Percentiles rank a stretch among this genome's conserved stretches.
Evolutionary conservation across 2,797 vertebrate species (phyloP).

Genomic region (Micrastur ruficollis): DNA sequence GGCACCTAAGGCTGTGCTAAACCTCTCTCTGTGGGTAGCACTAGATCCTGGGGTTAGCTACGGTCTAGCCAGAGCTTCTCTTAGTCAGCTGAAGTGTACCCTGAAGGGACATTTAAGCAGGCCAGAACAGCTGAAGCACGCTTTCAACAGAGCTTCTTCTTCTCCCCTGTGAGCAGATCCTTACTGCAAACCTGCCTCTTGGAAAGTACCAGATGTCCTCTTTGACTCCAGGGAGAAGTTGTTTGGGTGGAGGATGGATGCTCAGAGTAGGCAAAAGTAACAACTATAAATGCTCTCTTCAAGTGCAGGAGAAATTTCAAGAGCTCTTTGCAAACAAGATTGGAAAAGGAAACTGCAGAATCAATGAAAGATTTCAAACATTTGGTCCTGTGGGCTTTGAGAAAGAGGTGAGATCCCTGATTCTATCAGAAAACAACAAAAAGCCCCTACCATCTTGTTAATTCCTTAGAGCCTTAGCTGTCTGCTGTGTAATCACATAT

Average conservation of each 20-base stretch:
- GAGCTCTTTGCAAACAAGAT: slow-evolving; percentile 25
- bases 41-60: neutral
- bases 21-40: neutral
- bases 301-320: slow-evolving; percentile 13
- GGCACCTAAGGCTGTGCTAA: neutral
- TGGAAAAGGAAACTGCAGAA: slow-evolving; percentile 29
- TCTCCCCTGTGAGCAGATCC: neutral
- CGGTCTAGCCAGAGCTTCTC: neutral
- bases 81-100: neutral
- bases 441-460: neutral
- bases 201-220: neutral
- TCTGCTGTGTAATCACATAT: neutral
- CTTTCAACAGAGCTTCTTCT: neutral
- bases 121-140: neutral
- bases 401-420: neutral
- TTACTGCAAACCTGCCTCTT: neutral
- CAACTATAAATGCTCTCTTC: slow-evolving; percentile 21
- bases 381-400: slow-evolving; percentile 11
- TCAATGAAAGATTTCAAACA: slow-evolving; percentile 39
- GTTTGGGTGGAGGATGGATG: neutral
- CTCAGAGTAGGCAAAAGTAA: slow-evolving; percentile 36
- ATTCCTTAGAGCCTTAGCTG: slow-evolving; percentile 25
- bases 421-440: slow-evolving; percentile 14
- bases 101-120: neutral
- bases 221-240: neutral